phyloP scores from a whole-genome alignment of 2,888 invertebrate species.

The Heliconius ismenius region DNA sequence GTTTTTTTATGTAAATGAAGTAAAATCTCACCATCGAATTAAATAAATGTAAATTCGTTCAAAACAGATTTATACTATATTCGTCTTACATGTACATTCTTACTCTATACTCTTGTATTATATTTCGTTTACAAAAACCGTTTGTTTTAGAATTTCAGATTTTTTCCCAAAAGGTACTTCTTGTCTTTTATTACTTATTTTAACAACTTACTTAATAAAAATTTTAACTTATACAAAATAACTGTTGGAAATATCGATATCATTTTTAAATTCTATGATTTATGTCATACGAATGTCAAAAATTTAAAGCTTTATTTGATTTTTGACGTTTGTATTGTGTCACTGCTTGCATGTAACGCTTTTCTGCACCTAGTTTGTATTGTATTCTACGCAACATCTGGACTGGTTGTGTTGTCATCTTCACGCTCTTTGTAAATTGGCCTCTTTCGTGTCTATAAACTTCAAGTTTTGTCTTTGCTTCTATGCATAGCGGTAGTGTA shows the following conservation, averaged over 20 bases:
- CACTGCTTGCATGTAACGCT: slow-evolving; percentile 68
- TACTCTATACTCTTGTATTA: slow-evolving; percentile 49
- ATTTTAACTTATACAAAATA: slow-evolving; percentile 69
- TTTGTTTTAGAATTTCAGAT: slow-evolving; percentile 74
- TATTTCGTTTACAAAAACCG: slow-evolving; percentile 59
- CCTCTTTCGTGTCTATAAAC: slow-evolving; percentile 59
- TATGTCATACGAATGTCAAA: slow-evolving; percentile 53
- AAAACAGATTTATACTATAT: slow-evolving; percentile 42
- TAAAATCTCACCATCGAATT: slow-evolving; percentile 58
- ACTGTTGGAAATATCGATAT: slow-evolving; percentile 63
- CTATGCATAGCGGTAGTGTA: slow-evolving; percentile 62
- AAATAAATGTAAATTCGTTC: slow-evolving; percentile 62
- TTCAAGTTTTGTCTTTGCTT: slow-evolving; percentile 62
- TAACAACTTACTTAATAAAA: slow-evolving; percentile 33
- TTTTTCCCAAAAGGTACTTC: slow-evolving; percentile 65
- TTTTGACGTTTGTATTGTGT: slow-evolving; percentile 55
- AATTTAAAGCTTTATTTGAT: slow-evolving; percentile 26
- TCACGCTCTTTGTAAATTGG: slow-evolving; percentile 65
- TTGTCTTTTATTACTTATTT: slow-evolving; percentile 61
- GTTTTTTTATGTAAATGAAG: slow-evolving; percentile 49
- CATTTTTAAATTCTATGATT: slow-evolving; percentile 49
- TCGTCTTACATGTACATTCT: slow-evolving; percentile 58
- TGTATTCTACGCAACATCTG: slow-evolving; percentile 61
- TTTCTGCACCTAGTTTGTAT: slow-evolving; percentile 62
- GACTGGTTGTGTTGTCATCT: slow-evolving; percentile 75